Percentiles rank a stretch among this genome's conserved stretches.
phyloP scores from a whole-genome alignment of 1,140 invertebrate genomes.

The Cepaea nemoralis region DNA sequence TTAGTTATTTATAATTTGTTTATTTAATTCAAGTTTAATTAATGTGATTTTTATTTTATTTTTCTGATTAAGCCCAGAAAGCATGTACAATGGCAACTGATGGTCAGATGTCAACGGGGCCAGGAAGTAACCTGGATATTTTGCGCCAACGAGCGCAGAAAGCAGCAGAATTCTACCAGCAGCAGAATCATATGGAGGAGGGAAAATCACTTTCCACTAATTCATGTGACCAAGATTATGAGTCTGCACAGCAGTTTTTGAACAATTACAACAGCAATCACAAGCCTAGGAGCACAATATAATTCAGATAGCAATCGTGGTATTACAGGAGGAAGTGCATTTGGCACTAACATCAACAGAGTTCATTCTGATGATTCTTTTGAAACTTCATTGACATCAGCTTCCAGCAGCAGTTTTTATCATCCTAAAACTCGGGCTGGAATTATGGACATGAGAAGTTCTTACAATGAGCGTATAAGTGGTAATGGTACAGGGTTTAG shows the following conservation, averaged over 20 bases:
- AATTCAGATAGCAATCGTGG: slow-evolving; percentile 37
- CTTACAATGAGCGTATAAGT: slow-evolving; percentile 47
- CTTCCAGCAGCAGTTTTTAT: slow-evolving; percentile 50
- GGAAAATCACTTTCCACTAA: neutral
- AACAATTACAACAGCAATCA: slow-evolving; percentile 32
- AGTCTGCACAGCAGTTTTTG: slow-evolving; percentile 30
- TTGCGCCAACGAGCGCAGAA: slow-evolving; percentile 60
- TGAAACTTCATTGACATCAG: slow-evolving; percentile 43
- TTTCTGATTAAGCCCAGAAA: neutral
- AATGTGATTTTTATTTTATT: neutral
- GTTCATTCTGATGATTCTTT: slow-evolving; percentile 43
- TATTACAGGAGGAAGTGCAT: neutral
- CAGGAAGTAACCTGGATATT: slow-evolving; percentile 51
- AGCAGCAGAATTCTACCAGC: slow-evolving; percentile 65
- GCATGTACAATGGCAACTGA: slow-evolving; percentile 29
- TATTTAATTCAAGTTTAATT: too few relatives aligned
- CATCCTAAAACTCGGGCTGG: slow-evolving; percentile 50
- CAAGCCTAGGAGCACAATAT: slow-evolving; percentile 30
- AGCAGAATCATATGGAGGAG: slow-evolving; percentile 28
- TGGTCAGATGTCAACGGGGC: slow-evolving; percentile 27
- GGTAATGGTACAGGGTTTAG: slow-evolving; percentile 32
- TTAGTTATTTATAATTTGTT: too few relatives aligned
- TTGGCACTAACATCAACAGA: slow-evolving; percentile 23
- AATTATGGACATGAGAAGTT: slow-evolving; percentile 53
- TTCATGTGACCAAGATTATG: neutral